A percentile compares a stretch with the other conserved stretches of the same genome.
Conservation (phyloP, 2,113 vertebrate species). For the Phylloscopus whistleri region DNA sequence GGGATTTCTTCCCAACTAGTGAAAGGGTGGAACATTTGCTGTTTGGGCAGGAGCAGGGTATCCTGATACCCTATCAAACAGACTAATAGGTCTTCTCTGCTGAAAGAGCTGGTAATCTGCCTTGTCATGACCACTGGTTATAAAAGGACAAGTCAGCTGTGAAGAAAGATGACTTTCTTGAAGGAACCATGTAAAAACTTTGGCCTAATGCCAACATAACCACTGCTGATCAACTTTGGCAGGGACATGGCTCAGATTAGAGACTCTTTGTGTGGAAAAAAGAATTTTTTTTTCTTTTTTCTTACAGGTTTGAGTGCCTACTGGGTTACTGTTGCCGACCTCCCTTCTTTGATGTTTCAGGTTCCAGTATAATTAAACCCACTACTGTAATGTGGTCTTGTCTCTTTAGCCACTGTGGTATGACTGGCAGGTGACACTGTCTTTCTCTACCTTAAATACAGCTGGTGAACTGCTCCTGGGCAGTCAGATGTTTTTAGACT, state of each 20-base stretch:
- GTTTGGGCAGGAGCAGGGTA: neutral
- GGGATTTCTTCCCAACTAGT: neutral
- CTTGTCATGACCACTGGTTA: neutral
- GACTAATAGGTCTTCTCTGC: neutral
- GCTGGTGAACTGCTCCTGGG: neutral
- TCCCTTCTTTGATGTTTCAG: neutral
- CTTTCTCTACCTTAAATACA: neutral
- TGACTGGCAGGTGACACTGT: neutral
- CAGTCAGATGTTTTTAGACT: neutral
- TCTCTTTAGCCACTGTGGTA: neutral
- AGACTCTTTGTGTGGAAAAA: neutral
- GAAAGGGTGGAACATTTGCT: neutral
- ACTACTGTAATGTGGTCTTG: neutral
- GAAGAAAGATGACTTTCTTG: conserved; percentile 8
- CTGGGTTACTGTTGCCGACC: neutral
- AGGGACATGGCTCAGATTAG: neutral
- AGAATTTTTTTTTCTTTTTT: neutral
- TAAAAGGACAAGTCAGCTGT: neutral
- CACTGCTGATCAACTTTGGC: neutral
- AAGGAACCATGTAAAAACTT: neutral
- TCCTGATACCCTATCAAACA: neutral
- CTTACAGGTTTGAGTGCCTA: neutral
- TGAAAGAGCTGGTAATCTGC: neutral
- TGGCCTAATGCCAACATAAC: neutral
- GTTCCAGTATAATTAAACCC: neutral